These are phyloP conservation scores for Rattus rattus DNA, from an alignment of 2,113 vertebrate species.

Conservation along the genomic window DNA sequence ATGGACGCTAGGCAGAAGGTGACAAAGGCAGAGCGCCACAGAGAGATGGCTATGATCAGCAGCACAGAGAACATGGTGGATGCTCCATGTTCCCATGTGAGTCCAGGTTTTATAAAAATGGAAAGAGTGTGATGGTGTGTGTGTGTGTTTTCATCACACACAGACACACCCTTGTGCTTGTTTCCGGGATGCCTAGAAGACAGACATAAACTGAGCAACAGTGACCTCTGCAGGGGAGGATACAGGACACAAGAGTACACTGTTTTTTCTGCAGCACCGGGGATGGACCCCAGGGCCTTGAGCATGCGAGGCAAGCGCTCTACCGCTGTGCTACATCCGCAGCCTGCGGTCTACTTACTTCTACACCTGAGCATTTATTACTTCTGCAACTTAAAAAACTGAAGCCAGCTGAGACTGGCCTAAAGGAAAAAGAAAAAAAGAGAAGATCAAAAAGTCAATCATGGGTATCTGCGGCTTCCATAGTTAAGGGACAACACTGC, in stretches of 20 bases:
- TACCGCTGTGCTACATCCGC: background rate
- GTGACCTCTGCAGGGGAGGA: background rate
- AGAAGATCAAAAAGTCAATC: conserved; percentile 13
- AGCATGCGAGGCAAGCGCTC: conserved; percentile 24
- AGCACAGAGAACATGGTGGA: accelerated
- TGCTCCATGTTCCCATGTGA: background rate
- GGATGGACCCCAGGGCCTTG: conserved; percentile 1
- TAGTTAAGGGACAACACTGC: background rate
- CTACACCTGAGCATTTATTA: background rate
- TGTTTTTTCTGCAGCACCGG: background rate
- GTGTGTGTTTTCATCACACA: background rate
- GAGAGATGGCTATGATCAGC: background rate
- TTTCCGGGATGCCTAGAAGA: background rate
- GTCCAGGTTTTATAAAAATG: background rate
- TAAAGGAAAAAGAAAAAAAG: background rate
- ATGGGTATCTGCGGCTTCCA: background rate
- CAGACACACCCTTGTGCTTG: background rate
- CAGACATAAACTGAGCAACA: background rate
- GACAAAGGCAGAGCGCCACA: background rate
- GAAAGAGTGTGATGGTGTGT: background rate
- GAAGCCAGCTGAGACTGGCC: conserved; percentile 21
- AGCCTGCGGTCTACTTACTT: background rate
- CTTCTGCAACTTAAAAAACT: background rate
- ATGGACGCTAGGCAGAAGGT: background rate
- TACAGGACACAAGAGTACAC: background rate